A percentile compares a stretch with the other conserved stretches of the same genome.
phyloP scores from a whole-genome alignment of 2,113 vertebrate genomes.

The Haplotaxodon microlepis region DNA sequence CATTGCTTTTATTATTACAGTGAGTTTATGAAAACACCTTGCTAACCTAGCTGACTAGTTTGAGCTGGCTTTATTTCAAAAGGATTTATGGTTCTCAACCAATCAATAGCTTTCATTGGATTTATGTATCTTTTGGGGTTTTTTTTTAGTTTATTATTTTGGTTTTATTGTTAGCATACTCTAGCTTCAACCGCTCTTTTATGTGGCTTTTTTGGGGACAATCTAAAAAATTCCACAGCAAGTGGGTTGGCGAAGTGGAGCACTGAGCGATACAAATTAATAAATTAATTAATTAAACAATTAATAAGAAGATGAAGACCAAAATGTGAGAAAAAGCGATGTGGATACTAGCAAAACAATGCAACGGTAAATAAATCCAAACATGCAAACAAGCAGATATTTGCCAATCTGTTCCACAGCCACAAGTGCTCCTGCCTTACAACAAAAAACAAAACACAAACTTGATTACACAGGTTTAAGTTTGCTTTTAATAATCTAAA shows the following conservation, averaged over 20 bases:
- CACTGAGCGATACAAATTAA: neutral
- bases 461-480: neutral
- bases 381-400: neutral
- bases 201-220: neutral
- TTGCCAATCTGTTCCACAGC: neutral
- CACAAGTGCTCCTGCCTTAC: neutral
- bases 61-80: too few species aligned
- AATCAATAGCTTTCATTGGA: neutral
- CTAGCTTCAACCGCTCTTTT: neutral
- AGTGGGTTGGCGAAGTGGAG: neutral
- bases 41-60: neutral
- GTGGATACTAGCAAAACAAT: neutral
- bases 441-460: neutral
- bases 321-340: neutral
- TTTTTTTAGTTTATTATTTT: neutral
- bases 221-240: neutral
- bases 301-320: neutral
- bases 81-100: neutral
- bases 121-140: rapidly evolving
- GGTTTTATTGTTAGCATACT: neutral
- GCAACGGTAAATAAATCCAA: neutral
- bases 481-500: neutral
- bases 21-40: neutral
- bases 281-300: rapidly evolving
- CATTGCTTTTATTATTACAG: neutral